These are phyloP conservation scores for Heteronetta atricapilla DNA, from an alignment of 2,113 vertebrate genomes.

Conservation along the genomic window DNA sequence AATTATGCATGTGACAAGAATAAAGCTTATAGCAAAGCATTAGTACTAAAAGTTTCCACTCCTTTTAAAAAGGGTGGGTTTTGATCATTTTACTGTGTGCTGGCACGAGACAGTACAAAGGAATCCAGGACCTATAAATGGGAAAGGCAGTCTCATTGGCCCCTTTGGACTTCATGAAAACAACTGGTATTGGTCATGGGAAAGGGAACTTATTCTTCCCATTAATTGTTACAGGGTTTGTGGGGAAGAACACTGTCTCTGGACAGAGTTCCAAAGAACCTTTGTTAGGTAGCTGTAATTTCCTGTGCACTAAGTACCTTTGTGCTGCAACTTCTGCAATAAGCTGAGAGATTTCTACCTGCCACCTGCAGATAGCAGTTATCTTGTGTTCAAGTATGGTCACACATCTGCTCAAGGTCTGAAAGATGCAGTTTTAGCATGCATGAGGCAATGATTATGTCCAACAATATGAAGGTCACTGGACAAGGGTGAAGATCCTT, in stretches of 20 bases:
- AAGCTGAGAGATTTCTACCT: not conserved
- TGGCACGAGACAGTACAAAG: not conserved
- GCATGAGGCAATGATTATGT: not conserved
- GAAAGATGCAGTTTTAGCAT: not conserved
- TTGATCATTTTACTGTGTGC: not conserved
- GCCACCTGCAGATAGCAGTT: not conserved
- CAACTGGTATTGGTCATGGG: not conserved
- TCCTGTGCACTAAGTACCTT: not conserved
- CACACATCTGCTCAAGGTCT: not conserved
- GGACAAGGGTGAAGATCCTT: not conserved
- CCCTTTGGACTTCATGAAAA: not conserved
- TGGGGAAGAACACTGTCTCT: rapidly evolving
- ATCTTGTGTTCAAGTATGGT: rapidly evolving
- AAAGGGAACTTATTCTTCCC: not conserved
- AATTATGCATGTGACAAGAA: not conserved
- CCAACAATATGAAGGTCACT: not conserved
- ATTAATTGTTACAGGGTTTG: not conserved
- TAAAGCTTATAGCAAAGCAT: not conserved
- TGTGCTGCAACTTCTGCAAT: not conserved
- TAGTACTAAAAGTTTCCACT: not conserved
- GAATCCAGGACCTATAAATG: not conserved
- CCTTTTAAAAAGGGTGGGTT: not conserved
- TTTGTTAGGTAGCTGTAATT: not conserved
- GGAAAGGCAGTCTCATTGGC: not conserved
- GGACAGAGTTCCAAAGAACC: not conserved